Conservation (phyloP, 2,888 invertebrate species). For the Acleris laterana region DNA sequence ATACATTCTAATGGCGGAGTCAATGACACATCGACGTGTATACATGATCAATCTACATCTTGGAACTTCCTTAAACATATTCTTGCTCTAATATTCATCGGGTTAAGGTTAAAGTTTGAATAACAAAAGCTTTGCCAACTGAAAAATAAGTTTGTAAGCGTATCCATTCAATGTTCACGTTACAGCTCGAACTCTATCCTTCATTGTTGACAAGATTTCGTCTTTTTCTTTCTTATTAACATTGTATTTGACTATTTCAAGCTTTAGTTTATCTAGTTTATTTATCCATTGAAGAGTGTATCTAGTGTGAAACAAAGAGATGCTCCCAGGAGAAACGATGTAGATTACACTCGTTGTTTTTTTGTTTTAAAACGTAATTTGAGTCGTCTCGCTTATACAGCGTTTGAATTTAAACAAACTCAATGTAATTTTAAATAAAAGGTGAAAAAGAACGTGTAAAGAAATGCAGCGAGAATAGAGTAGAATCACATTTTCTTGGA, state of each 20-base stretch:
- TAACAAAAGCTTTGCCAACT: constrained; percentile 34
- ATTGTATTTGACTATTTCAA: constrained; percentile 21
- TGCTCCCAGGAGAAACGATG: constrained; percentile 43
- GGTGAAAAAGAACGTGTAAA: constrained; percentile 2
- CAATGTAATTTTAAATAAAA: background rate
- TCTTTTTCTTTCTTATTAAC: constrained; percentile 43
- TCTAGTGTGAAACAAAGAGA: constrained; percentile 45
- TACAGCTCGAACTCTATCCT: constrained; percentile 68
- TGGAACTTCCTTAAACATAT: constrained; percentile 12
- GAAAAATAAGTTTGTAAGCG: constrained; percentile 50
- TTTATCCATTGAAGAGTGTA: constrained; percentile 51
- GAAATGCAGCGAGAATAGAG: background rate
- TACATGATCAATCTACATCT: constrained; percentile 40
- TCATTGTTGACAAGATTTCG: constrained; percentile 68
- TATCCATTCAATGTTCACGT: constrained; percentile 72
- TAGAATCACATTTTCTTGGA: constrained; percentile 20
- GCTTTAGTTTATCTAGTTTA: constrained; percentile 47
- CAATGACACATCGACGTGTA: constrained; percentile 63
- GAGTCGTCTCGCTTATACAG: constrained; percentile 33
- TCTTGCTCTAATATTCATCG: constrained; percentile 37
- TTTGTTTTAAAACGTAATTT: constrained; percentile 43
- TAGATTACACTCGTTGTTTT: constrained; percentile 40
- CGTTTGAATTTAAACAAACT: constrained; percentile 28
- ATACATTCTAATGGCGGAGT: constrained; percentile 67
- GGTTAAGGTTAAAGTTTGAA: constrained; percentile 43